These are phyloP conservation scores for Drosophila sp. DNA, from an alignment of 1,140 invertebrate genomes.

Conservation along the genomic window DNA sequence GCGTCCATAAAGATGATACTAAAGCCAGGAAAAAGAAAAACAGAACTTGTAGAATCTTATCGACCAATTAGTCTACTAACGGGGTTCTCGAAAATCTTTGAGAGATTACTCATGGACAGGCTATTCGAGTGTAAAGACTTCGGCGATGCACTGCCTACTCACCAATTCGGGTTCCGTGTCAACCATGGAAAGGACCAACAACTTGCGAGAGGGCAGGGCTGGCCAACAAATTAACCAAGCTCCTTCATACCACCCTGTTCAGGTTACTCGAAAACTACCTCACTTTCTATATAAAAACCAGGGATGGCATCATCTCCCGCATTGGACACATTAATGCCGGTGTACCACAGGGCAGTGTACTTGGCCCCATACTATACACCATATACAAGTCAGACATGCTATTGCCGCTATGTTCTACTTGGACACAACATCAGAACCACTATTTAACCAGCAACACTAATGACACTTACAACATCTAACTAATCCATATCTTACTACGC, in stretches of 20 bases:
- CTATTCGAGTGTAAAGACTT: not conserved
- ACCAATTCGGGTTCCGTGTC: slow-evolving; percentile 33
- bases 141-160: not conserved
- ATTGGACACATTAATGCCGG: slow-evolving; percentile 5
- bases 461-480: not conserved
- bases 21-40: slow-evolving; percentile 21
- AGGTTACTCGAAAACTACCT: slow-evolving; percentile 16
- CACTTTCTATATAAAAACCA: not conserved
- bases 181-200: slow-evolving; percentile 19
- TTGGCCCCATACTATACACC: slow-evolving; percentile 23
- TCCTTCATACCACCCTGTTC: not conserved
- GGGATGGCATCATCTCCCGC: not conserved
- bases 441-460: not conserved
- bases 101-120: slow-evolving; percentile 2
- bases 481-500: not conserved
- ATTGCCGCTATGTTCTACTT: not conserved
- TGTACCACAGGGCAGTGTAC: slow-evolving; percentile 28
- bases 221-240: slow-evolving; percentile 36
- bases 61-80: slow-evolving; percentile 18
- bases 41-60: not conserved
- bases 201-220: not conserved
- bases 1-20: too few species aligned
- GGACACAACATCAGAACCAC: not conserved
- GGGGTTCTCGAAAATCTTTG: slow-evolving; percentile 16
- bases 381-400: slow-evolving; percentile 3